Percentiles rank a stretch among this genome's conserved stretches.
phyloP scores from a whole-genome alignment of 2,797 vertebrate species.

The Nyctalus aviator region DNA sequence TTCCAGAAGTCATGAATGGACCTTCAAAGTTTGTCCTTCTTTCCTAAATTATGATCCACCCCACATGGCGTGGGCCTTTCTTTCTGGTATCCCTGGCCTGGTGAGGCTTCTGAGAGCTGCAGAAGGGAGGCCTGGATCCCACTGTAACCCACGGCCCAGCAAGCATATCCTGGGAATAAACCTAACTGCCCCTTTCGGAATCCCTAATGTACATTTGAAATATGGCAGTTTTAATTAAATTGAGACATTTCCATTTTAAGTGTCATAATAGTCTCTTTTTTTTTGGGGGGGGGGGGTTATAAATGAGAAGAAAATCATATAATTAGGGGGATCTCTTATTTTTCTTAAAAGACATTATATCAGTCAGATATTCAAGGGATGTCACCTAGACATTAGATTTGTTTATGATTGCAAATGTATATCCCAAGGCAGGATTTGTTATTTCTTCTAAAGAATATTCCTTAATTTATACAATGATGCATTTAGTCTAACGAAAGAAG shows the following conservation, averaged over 20 bases:
- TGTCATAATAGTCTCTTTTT: not conserved
- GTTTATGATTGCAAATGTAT: not conserved
- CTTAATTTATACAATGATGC: not conserved
- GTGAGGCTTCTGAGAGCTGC: not conserved
- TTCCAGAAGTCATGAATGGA: not conserved
- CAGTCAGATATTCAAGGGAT: not conserved
- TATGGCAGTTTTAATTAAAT: not conserved
- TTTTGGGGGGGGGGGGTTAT: too few relatives aligned
- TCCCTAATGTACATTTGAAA: too few relatives aligned
- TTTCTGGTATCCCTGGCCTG: not conserved
- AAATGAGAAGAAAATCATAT: not conserved
- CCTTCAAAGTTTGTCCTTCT: not conserved
- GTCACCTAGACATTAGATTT: not conserved
- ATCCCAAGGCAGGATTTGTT: not conserved
- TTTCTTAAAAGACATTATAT: not conserved
- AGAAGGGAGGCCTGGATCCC: too few relatives aligned
- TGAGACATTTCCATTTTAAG: not conserved
- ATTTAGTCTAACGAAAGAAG: not conserved
- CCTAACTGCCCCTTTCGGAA: not conserved
- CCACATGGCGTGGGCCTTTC: fast-evolving
- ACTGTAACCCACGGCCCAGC: not conserved
- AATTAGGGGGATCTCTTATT: not conserved
- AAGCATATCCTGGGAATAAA: not conserved
- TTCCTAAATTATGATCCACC: not conserved
- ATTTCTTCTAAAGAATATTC: not conserved